These are phyloP conservation scores for Neoscelio sp. DNA, from an alignment of 2,888 invertebrate genomes.

Conservation along the genomic window DNA sequence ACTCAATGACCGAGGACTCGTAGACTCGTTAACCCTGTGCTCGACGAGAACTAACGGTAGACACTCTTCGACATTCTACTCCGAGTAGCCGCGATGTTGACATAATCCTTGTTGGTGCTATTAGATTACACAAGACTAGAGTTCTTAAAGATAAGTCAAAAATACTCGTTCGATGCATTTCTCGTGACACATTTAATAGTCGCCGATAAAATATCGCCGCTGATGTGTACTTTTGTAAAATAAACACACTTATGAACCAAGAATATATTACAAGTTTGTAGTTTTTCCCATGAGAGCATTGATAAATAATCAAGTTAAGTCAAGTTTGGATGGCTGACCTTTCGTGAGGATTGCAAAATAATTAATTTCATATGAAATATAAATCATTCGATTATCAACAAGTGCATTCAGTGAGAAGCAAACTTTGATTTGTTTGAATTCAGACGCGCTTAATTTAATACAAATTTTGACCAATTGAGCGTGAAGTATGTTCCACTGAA, in stretches of 20 bases:
- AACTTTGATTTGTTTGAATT: too few relatives aligned
- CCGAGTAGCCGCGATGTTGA: constrained; percentile 54
- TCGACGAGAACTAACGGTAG: constrained; percentile 72
- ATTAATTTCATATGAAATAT: constrained; percentile 44
- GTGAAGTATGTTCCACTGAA: neutral
- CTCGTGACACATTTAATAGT: constrained; percentile 41
- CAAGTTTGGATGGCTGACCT: constrained; percentile 50
- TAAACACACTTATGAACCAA: constrained; percentile 8
- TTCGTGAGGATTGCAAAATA: constrained; percentile 8
- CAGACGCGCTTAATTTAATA: neutral
- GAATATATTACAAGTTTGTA: too few relatives aligned
- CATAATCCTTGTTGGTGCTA: constrained; percentile 61
- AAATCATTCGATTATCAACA: constrained; percentile 20
- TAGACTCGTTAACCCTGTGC: constrained; percentile 74
- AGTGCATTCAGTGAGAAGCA: too few relatives aligned
- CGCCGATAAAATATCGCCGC: constrained; percentile 44
- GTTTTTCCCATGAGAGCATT: constrained; percentile 13
- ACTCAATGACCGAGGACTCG: constrained; percentile 72
- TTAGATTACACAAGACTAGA: constrained; percentile 56
- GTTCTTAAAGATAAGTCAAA: constrained; percentile 49
- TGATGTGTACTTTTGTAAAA: constrained; percentile 50
- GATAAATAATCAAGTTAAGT: constrained; percentile 44
- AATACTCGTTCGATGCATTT: constrained; percentile 35
- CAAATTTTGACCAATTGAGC: neutral
- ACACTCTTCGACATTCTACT: constrained; percentile 60